Evolutionary conservation across 2,888 invertebrate species (phyloP).

Genomic region (Galeopsomyia nigrocyanea): DNA sequence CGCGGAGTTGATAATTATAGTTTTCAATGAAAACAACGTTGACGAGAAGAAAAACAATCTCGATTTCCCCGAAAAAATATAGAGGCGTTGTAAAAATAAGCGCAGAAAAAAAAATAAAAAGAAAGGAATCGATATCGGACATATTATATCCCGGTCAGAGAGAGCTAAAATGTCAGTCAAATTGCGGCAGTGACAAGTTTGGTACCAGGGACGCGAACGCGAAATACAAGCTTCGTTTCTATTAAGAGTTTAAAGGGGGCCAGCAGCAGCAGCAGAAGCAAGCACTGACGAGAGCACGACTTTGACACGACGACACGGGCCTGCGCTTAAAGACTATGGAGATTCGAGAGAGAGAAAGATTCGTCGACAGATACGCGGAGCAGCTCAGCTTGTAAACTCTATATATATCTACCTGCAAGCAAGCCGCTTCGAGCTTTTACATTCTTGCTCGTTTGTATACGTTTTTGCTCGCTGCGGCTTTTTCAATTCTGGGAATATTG

Average conservation of each 20-base stretch:
- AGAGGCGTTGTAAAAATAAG: slow-evolving; percentile 41
- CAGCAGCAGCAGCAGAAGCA: slow-evolving; percentile 45
- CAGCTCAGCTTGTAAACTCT: slow-evolving; percentile 26
- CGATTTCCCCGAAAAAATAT: slow-evolving; percentile 32
- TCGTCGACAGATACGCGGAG: slow-evolving; percentile 1
- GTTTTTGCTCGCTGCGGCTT: too few species aligned
- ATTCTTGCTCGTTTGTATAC: too few species aligned
- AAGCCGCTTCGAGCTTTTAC: too few species aligned
- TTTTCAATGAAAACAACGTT: slow-evolving; percentile 9
- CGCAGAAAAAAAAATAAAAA: neutral
- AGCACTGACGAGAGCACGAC: slow-evolving; percentile 53
- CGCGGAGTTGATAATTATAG: too few species aligned
- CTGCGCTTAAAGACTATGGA: slow-evolving; percentile 58
- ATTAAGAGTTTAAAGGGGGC: slow-evolving; percentile 54
- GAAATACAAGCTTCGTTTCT: slow-evolving; percentile 55
- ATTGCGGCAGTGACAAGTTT: slow-evolving; percentile 49
- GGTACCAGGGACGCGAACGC: slow-evolving; percentile 39
- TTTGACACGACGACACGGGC: slow-evolving; percentile 65
- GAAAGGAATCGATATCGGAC: slow-evolving; percentile 48
- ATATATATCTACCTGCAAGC: slow-evolving; percentile 19
- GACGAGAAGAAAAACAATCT: slow-evolving; percentile 1
- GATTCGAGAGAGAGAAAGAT: slow-evolving; percentile 6
- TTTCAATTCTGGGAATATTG: too few species aligned
- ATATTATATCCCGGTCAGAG: slow-evolving; percentile 52
- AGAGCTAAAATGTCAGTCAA: slow-evolving; percentile 54